phyloP scores from a whole-genome alignment of 92 coral and sea anemone species.

The Plumapathes pennacea region DNA sequence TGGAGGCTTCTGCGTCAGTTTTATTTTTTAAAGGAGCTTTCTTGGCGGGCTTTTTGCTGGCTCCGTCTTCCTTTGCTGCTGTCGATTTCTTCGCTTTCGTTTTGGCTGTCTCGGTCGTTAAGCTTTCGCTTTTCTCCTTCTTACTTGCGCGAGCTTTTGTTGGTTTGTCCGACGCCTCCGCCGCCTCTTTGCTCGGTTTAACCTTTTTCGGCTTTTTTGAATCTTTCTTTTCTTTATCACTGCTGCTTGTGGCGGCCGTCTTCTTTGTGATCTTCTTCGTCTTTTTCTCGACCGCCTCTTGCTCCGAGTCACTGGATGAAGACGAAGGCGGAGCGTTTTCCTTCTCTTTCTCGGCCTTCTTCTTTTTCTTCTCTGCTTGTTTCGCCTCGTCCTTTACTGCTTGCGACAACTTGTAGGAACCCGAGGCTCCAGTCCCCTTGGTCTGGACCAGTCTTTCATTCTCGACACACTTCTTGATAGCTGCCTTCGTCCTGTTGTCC shows the following conservation, averaged over 20 bases:
- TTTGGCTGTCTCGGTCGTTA: slow-evolving; percentile 21
- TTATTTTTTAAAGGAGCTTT: slow-evolving; percentile 20
- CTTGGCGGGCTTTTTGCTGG: slow-evolving; percentile 10
- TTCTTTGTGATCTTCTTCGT: slow-evolving; percentile 13
- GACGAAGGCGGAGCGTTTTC: slow-evolving; percentile 16
- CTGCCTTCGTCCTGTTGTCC: slow-evolving; percentile 55
- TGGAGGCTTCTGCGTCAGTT: slow-evolving; percentile 20
- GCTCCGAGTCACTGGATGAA: background rate
- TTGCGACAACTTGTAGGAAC: slow-evolving; percentile 76
- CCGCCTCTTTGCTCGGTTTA: background rate
- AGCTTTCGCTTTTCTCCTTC: slow-evolving; percentile 12
- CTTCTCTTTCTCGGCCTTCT: slow-evolving; percentile 28
- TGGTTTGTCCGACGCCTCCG: slow-evolving; percentile 6
- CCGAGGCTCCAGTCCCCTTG: slow-evolving; percentile 82
- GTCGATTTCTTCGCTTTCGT: slow-evolving; percentile 51
- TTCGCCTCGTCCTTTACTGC: slow-evolving; percentile 71
- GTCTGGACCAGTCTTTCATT: slow-evolving; percentile 69
- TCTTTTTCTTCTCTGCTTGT: slow-evolving; percentile 38
- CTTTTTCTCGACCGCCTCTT: background rate
- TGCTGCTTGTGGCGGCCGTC: slow-evolving; percentile 17
- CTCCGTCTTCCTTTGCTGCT: background rate
- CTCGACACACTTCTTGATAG: slow-evolving; percentile 63
- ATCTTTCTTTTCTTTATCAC: slow-evolving; percentile 7
- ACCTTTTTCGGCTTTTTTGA: slow-evolving; percentile 11
- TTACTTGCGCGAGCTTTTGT: slow-evolving; percentile 26